Evolutionary conservation across 37 sponge, comb jelly and placozoan genomes (phyloP).

Genomic region (Oscarella lobularis): DNA sequence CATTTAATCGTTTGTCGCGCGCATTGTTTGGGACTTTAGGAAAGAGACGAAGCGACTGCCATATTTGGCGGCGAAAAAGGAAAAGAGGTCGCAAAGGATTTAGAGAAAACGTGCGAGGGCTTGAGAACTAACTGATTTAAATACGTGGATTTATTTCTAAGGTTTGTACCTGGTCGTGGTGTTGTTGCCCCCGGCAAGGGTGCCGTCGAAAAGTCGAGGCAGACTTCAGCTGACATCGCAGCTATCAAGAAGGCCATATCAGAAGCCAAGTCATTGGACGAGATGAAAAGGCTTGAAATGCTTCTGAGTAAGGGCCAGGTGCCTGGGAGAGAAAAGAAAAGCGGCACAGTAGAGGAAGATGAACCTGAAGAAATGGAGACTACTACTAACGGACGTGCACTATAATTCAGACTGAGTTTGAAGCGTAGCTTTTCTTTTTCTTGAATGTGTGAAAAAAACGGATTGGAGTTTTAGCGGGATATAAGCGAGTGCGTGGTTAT

Average conservation of each 20-base stretch:
- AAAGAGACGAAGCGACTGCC: constrained; percentile 49
- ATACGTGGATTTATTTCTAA: background rate
- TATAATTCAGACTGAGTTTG: too few species aligned
- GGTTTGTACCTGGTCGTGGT: constrained; percentile 26
- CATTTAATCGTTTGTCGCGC: too few species aligned
- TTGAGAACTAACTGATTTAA: too few species aligned
- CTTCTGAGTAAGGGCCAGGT: constrained; percentile 66
- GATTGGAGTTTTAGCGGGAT: too few species aligned
- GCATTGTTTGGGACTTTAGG: too few species aligned
- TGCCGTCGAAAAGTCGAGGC: background rate
- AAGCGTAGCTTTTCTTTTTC: too few species aligned
- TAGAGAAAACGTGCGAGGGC: background rate
- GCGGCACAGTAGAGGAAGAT: constrained; percentile 11
- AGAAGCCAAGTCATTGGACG: constrained; percentile 77
- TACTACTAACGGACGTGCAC: background rate
- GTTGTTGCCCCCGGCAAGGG: background rate
- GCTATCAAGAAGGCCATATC: constrained; percentile 77
- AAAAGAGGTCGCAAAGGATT: background rate
- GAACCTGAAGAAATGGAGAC: constrained; percentile 25
- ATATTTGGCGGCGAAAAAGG: constrained; percentile 39
- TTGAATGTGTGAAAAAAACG: too few species aligned
- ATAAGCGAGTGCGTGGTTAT: too few species aligned
- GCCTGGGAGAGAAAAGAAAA: constrained; percentile 13
- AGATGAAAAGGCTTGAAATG: constrained; percentile 76
- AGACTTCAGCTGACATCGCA: constrained; percentile 5